Percentiles rank a stretch among this genome's conserved stretches.
phyloP scores from a whole-genome alignment of 2,113 vertebrate species.

The Neoarius graeffei region DNA sequence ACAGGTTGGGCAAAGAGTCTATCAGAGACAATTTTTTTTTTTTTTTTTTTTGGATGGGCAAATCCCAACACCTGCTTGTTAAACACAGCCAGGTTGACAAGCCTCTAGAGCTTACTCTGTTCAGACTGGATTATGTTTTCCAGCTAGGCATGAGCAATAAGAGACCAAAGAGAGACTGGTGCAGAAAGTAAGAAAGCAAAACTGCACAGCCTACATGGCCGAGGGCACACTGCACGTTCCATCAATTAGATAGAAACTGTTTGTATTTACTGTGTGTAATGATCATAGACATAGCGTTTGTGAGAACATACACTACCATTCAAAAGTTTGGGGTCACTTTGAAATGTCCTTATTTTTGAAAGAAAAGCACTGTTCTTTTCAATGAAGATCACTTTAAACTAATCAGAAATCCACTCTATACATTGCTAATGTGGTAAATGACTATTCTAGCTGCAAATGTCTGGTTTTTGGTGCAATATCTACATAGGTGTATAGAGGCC shows the following conservation, averaged over 20 bases:
- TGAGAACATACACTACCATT: no score
- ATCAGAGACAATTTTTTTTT: background rate
- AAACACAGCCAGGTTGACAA: slow-evolving; percentile 49
- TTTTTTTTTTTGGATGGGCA: background rate
- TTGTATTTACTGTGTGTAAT: background rate
- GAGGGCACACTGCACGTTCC: background rate
- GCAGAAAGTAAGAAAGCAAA: slow-evolving; percentile 16
- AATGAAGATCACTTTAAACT: no score
- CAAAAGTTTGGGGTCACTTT: no score
- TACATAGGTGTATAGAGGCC: no score
- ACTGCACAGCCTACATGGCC: slow-evolving; percentile 29
- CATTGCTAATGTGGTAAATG: no score
- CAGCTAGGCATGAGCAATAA: slow-evolving; percentile 31
- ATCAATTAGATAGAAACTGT: background rate
- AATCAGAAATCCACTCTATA: no score
- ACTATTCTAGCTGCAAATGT: no score
- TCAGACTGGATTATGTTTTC: slow-evolving; percentile 39
- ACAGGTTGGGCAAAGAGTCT: background rate
- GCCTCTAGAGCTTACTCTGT: slow-evolving; percentile 39
- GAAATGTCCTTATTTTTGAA: no score
- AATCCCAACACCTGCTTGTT: slow-evolving; percentile 52
- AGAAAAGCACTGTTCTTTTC: no score
- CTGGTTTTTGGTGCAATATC: no score
- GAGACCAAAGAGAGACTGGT: slow-evolving; percentile 10
- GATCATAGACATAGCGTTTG: background rate